Evolutionary conservation across 30 jellyfish, hydroid and myxozoan species (phyloP).

Genomic region (Pseudorhiza aurosa): DNA sequence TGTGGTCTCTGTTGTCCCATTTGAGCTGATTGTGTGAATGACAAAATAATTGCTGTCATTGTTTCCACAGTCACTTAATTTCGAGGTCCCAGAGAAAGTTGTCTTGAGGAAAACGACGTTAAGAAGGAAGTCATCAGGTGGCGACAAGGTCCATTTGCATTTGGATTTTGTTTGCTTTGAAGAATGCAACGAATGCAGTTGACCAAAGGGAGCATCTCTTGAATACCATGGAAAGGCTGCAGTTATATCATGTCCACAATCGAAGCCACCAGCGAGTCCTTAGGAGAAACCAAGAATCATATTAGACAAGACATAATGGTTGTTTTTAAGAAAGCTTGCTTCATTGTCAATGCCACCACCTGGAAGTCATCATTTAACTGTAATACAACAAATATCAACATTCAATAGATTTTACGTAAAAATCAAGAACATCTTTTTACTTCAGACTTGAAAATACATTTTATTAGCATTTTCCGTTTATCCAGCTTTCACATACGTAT

Average conservation of each 20-base stretch:
- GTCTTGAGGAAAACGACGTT: neutral
- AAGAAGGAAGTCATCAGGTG: neutral
- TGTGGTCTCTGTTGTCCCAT: neutral
- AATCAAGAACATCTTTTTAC: too few species aligned
- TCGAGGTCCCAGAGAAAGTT: neutral
- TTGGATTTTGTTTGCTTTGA: neutral
- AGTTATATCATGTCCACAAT: neutral
- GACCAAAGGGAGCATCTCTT: neutral
- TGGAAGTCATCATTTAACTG: too few species aligned
- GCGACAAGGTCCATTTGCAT: slow-evolving; percentile 5
- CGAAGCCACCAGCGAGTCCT: neutral
- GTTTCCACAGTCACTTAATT: neutral
- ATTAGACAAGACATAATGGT: too few species aligned
- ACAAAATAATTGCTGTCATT: neutral
- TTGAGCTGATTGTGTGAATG: neutral
- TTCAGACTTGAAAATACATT: too few species aligned
- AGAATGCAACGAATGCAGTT: neutral
- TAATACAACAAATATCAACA: too few species aligned
- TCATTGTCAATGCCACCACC: too few species aligned
- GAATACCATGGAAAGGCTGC: neutral
- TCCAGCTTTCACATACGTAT: too few species aligned
- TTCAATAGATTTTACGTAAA: too few species aligned
- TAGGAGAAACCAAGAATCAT: neutral
- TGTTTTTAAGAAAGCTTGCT: too few species aligned
- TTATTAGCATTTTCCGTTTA: too few species aligned